Conservation (phyloP, 1,140 invertebrate genomes). For the Hestina assimilis region DNA sequence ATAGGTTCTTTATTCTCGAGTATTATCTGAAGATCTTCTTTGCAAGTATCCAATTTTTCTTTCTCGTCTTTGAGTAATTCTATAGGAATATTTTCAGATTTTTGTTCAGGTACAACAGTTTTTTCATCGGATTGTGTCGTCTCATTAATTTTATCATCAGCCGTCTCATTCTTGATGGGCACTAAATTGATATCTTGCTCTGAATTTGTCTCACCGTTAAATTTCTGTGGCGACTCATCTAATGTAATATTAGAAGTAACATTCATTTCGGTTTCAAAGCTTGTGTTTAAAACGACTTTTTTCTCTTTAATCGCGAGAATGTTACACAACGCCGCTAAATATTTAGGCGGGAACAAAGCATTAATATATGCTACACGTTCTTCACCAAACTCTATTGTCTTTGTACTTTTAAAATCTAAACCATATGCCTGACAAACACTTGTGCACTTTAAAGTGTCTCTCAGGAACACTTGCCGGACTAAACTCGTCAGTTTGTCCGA, state of each 20-base stretch:
- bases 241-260: constrained; percentile 74
- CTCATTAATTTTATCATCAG: constrained; percentile 50
- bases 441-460: constrained; percentile 78
- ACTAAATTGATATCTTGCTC: constrained; percentile 60
- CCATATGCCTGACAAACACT: constrained; percentile 79
- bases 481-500: constrained; percentile 78
- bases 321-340: constrained; percentile 88
- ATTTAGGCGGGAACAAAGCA: constrained; percentile 81
- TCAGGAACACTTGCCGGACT: constrained; percentile 77
- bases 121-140: constrained; percentile 48
- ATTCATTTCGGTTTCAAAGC: constrained; percentile 75
- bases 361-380: constrained; percentile 77
- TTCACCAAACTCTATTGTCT: constrained; percentile 66
- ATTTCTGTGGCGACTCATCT: constrained; percentile 58
- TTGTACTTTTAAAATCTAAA: constrained; percentile 80
- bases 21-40: constrained; percentile 38
- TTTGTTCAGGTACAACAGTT: constrained; percentile 44
- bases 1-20: constrained; percentile 32
- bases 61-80: constrained; percentile 55
- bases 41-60: constrained; percentile 39
- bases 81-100: constrained; percentile 37
- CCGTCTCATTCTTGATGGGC: constrained; percentile 49
- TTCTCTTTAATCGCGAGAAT: constrained; percentile 82
- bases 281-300: constrained; percentile 83
- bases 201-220: constrained; percentile 53